A percentile compares a stretch with the other conserved stretches of the same genome.
Conservation (phyloP, 1,140 invertebrate species). For the Caenorhabditis brenneri region DNA sequence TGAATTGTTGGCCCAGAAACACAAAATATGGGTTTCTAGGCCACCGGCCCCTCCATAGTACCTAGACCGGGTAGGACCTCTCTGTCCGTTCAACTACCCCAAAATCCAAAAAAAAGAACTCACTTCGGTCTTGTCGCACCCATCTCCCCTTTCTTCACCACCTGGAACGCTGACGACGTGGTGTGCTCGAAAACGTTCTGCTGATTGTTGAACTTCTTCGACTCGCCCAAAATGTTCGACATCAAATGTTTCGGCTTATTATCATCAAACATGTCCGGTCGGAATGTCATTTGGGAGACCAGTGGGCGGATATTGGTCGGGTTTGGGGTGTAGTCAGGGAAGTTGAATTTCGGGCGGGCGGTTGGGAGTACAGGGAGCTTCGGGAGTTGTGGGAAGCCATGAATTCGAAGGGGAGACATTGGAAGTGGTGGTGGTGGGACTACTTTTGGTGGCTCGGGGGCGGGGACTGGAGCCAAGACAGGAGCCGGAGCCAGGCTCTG, state of each 20-base stretch:
- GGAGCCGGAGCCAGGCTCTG: neutral
- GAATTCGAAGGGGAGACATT: neutral
- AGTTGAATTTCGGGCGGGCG: neutral
- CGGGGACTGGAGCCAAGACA: neutral
- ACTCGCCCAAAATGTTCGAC: slow-evolving; percentile 13
- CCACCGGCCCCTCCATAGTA: neutral
- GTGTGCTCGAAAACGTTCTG: slow-evolving; percentile 24
- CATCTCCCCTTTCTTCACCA: neutral
- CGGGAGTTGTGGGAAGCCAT: neutral
- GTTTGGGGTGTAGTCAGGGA: neutral
- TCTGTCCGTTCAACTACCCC: too few species aligned
- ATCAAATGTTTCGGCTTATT: neutral
- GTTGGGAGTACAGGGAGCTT: neutral
- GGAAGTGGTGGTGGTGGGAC: neutral
- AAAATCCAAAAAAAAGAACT: too few species aligned
- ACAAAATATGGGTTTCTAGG: too few species aligned
- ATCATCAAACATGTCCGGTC: neutral
- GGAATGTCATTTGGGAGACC: slow-evolving; percentile 16
- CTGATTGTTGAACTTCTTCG: neutral
- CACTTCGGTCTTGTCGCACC: neutral
- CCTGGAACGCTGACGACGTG: neutral
- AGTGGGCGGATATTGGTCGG: neutral
- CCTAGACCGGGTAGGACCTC: too few species aligned
- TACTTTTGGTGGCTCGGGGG: neutral
- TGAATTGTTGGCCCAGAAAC: too few species aligned